These are phyloP conservation scores for Gymnosoma rotundatum DNA, from an alignment of 2,888 invertebrate species.

Conservation along the genomic window DNA sequence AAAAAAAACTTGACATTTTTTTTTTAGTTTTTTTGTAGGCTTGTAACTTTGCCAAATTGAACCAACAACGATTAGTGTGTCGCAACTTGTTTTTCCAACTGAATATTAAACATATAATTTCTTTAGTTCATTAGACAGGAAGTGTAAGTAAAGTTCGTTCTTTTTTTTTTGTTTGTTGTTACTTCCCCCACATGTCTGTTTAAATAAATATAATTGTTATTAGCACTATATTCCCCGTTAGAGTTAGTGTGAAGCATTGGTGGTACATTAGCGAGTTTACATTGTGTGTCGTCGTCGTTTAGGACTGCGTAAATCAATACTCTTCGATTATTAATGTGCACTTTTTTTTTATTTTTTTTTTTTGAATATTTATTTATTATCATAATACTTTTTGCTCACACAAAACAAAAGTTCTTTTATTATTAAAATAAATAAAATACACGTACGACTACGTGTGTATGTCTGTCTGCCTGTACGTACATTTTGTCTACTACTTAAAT, in stretches of 20 bases:
- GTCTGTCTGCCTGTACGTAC: not conserved
- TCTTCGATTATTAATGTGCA: constrained; percentile 37
- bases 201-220: constrained; percentile 37
- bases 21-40: not conserved
- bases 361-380: constrained; percentile 13
- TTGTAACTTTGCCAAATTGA: constrained; percentile 47
- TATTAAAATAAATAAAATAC: constrained; percentile 10
- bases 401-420: constrained; percentile 1
- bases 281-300: constrained; percentile 19
- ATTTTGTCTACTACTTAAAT: constrained; percentile 35
- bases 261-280: constrained; percentile 35
- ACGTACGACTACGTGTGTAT: not conserved
- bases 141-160: constrained; percentile 37
- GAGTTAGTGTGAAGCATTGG: not conserved
- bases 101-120: constrained; percentile 50
- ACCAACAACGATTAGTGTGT: constrained; percentile 34
- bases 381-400: constrained; percentile 35
- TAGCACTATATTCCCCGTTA: constrained; percentile 8
- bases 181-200: not conserved
- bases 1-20: not conserved
- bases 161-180: not conserved
- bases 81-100: constrained; percentile 9
- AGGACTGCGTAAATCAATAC: constrained; percentile 52
- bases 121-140: constrained; percentile 36
- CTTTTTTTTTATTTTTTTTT: constrained; percentile 26